Evolutionary conservation across 2,797 vertebrate species (phyloP).

Genomic region (Coreius guichenoti): DNA sequence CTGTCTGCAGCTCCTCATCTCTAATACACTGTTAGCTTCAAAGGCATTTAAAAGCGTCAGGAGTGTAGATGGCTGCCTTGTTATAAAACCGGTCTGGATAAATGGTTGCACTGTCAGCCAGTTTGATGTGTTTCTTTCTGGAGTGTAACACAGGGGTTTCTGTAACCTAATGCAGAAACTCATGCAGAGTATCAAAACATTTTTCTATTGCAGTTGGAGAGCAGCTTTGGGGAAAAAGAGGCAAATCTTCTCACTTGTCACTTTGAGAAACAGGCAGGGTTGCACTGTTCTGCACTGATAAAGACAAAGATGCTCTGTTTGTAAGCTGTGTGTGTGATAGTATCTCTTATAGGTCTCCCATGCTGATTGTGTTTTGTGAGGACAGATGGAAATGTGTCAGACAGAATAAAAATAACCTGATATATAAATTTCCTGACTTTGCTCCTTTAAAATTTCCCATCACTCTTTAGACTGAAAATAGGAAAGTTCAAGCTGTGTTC

Average conservation of each 20-base stretch:
- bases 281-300: conserved; percentile 36
- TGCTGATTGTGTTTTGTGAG: conserved; percentile 58
- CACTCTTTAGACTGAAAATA: neutral
- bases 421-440: conserved; percentile 42
- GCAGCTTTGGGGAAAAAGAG: conserved; percentile 50
- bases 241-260: conserved; percentile 34
- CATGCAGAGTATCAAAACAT: conserved; percentile 13
- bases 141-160: conserved; percentile 35
- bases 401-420: conserved; percentile 65
- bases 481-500: neutral
- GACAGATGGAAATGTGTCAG: conserved; percentile 70
- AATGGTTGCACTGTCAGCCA: conserved; percentile 40
- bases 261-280: conserved; percentile 18
- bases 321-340: conserved; percentile 29
- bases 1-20: conserved; percentile 21
- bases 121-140: conserved; percentile 35
- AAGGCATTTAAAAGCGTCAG: conserved; percentile 22
- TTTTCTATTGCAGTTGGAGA: conserved; percentile 69
- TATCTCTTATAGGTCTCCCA: conserved; percentile 29
- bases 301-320: conserved; percentile 58
- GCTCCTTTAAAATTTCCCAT: conserved; percentile 8
- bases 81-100: conserved; percentile 43
- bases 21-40: conserved; percentile 9
- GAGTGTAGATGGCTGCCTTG: conserved; percentile 20
- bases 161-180: conserved; percentile 42